Percentiles rank a stretch among this genome's conserved stretches.
Evolutionary conservation across 2,888 invertebrate genomes (phyloP).

Genomic region (Euproctis similis): DNA sequence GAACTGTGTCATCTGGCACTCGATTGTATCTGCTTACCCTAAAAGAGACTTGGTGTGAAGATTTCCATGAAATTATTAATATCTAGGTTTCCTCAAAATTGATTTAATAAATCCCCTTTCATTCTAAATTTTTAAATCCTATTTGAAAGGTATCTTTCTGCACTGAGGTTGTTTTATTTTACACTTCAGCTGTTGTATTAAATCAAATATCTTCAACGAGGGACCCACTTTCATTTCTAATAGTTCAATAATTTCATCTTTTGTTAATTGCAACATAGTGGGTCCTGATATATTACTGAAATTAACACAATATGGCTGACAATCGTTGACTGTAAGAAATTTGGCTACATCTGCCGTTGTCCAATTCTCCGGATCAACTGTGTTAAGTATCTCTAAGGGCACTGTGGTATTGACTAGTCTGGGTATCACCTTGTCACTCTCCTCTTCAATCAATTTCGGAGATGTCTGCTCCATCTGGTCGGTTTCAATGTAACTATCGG

Average conservation of each 20-base stretch:
- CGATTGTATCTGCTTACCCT: no score
- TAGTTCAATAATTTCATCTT: conserved; percentile 92
- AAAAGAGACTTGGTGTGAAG: no score
- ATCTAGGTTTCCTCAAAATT: no score
- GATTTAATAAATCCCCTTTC: no score
- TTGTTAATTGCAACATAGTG: conserved; percentile 85
- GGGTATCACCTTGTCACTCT: conserved; percentile 78
- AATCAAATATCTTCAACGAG: conserved; percentile 92
- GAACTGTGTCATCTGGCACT: no score
- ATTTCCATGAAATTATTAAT: no score
- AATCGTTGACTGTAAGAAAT: conserved; percentile 92
- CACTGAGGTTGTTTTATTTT: conserved; percentile 86
- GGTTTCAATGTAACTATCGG: conserved; percentile 37
- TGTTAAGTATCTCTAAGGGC: conserved; percentile 69
- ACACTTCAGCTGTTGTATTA: conserved; percentile 92
- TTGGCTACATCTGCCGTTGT: conserved; percentile 88
- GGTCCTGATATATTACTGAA: conserved; percentile 86
- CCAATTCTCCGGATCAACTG: conserved; percentile 78
- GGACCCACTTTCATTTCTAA: conserved; percentile 96
- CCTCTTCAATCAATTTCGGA: conserved; percentile 24
- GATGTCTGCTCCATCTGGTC: conserved; percentile 38
- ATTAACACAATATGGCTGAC: conserved; percentile 81
- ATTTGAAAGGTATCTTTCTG: conserved; percentile 48
- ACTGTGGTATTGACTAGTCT: conserved; percentile 76
- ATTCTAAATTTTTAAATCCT: no score